Percentiles rank a stretch among this genome's conserved stretches.
phyloP scores from a whole-genome alignment of 2,113 vertebrate species.

The Mionectes macconnelli region DNA sequence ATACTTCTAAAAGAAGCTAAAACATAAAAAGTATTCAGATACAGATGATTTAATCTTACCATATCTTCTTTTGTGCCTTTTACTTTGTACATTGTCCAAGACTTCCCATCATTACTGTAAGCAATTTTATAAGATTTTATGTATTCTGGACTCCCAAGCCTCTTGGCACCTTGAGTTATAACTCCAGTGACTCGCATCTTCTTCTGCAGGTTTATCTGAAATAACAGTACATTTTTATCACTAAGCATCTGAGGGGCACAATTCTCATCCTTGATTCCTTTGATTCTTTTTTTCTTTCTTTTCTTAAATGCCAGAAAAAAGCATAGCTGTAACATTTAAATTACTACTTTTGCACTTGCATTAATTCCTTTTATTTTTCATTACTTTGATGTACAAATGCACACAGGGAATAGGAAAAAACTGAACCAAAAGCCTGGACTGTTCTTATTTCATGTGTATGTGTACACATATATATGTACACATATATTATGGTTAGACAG shows the following conservation, averaged over 20 bases:
- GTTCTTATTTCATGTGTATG: not conserved
- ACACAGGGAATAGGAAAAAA: not conserved
- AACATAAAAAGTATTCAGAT: not conserved
- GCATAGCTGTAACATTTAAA: not conserved
- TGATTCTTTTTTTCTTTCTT: not conserved
- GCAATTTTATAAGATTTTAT: conserved; percentile 99
- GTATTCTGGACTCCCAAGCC: conserved; percentile 97
- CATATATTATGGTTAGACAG: not conserved
- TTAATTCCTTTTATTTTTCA: not conserved
- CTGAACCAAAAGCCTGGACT: rapidly evolving
- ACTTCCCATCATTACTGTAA: conserved; percentile 93
- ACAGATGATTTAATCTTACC: conserved; percentile 76
- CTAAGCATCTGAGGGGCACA: not conserved
- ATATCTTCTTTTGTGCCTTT: conserved; percentile 92
- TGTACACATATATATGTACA: not conserved
- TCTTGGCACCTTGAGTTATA: conserved; percentile 98
- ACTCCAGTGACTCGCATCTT: conserved; percentile 97
- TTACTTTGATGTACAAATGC: not conserved
- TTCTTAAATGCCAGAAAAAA: not conserved
- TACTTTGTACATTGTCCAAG: conserved; percentile 92
- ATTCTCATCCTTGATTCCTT: not conserved
- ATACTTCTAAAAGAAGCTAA: not conserved
- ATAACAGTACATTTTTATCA: not conserved
- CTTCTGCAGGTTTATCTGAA: conserved; percentile 96
- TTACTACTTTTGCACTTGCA: not conserved